Base-by-base conservation (phyloP, 1,140 invertebrate species). In the Solen grandis region DNA sequence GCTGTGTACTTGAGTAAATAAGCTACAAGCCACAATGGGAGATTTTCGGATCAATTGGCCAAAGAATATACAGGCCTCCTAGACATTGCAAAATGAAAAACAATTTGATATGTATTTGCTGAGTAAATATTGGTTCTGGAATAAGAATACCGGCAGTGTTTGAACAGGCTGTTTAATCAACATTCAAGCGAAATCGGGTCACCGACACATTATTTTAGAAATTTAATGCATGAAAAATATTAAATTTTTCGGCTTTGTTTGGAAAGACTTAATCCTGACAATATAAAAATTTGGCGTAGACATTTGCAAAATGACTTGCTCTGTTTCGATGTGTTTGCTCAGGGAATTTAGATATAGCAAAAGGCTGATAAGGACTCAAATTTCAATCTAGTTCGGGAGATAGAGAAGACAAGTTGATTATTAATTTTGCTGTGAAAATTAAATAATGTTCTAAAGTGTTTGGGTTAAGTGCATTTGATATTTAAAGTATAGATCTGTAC, bases 221-320 rank as follows among this genome's bases (percentile, higher is more conserved):
- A 78, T 78, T 78, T 78, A 68, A 78, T 78, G 62, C 75, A 59
- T 78, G 50, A 66, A 78, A 78, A 59, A 78, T 78, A 78, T 78
- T 46, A 78, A 78, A 78, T 69, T 69, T 69, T 33, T 57, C 65
- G 63, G 14, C 46, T 31, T 68, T 66, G 52, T 78, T 78, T 78
- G 52, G 36, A 66, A 55, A 78, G 31, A 46, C 38, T 27, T 57
- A 78, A 68, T 78, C 75, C 57, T 78, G 63, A 55, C 52, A 69
- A 35, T 77, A 19, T 36, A 76, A 77, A 55, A 77, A 77, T 77
- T 13, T 19, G 19, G 8, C 41, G 8, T 10, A 19, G 41, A 46
- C 41, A 46, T 8, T n/a, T n/a, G n/a, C n/a, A n/a, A n/a, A n/a
- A n/a, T n/a, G n/a, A n/a, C n/a, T n/a, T n/a, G n/a, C n/a, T n/a